Percentiles rank a stretch among this genome's conserved stretches.
Conservation (phyloP, 2,797 vertebrate species). For the Spatula clypeata region DNA sequence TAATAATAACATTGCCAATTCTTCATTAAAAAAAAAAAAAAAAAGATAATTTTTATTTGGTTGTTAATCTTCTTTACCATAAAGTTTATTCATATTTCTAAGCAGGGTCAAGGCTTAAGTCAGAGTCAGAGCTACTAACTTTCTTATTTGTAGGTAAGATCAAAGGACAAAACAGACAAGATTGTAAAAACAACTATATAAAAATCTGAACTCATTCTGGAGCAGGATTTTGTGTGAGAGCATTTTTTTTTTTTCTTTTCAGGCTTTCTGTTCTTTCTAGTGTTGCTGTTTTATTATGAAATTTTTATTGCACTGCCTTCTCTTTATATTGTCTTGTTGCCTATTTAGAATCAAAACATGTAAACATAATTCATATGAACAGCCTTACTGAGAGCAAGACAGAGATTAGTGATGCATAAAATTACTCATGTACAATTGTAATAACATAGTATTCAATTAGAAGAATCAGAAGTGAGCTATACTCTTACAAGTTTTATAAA, state of each 20-base stretch:
- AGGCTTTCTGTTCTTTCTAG: background rate
- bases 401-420: background rate
- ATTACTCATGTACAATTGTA: background rate
- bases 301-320: background rate
- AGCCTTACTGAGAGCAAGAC: background rate
- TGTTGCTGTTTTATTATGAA: background rate
- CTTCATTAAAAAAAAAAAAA: background rate
- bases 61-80: background rate
- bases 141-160: background rate
- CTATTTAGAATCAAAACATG: background rate
- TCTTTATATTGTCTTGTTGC: background rate
- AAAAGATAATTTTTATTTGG: background rate
- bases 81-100: background rate
- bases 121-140: background rate
- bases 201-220: background rate
- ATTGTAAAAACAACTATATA: background rate
- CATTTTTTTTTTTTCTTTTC: too few relatives aligned
- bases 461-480: conserved; percentile 7
- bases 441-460: background rate
- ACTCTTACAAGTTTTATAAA: conserved; percentile 26
- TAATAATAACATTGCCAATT: fast-evolving
- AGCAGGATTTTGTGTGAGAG: background rate
- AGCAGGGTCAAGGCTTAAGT: background rate
- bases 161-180: background rate
- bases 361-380: conserved; percentile 10